phyloP scores from a whole-genome alignment of 2,797 vertebrate species.

The Cirrhinus mrigala region DNA sequence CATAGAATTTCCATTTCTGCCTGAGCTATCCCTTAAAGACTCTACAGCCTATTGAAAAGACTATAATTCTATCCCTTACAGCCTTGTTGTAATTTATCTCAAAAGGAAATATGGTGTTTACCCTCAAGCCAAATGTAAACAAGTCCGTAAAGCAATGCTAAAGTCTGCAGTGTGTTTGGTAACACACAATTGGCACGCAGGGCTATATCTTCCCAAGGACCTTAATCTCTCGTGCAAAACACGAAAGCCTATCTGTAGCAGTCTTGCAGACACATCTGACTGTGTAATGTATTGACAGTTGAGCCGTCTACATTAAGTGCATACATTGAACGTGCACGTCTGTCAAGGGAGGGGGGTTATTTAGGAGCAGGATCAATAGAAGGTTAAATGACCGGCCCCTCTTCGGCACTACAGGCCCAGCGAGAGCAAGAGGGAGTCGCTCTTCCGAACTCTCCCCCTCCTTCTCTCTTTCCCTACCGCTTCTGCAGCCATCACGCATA shows the following conservation, averaged over 20 bases:
- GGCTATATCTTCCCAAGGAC: neutral
- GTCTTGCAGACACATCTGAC: neutral
- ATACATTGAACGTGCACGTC: conserved; percentile 57
- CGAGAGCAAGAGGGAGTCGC: conserved; percentile 67
- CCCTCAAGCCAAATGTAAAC: neutral
- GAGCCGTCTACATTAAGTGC: conserved; percentile 44
- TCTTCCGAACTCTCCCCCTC: conserved; percentile 61
- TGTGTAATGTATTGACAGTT: conserved; percentile 42
- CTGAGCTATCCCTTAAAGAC: neutral
- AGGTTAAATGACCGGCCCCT: conserved; percentile 70
- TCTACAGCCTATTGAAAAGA: neutral
- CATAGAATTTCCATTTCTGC: neutral
- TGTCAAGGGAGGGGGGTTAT: conserved; percentile 65
- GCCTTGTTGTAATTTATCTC: neutral
- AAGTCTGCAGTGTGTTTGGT: neutral
- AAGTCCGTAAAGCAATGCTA: neutral
- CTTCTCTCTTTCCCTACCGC: conserved; percentile 7
- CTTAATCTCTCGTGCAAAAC: neutral
- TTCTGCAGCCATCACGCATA: conserved; percentile 67
- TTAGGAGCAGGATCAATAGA: conserved; percentile 73
- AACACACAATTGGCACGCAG: neutral
- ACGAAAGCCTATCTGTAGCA: neutral
- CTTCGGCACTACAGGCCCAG: conserved; percentile 72
- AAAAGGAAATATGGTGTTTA: neutral
- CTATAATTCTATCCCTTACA: neutral